Evolutionary conservation across 53 echinoderm and acorn worm species (phyloP), one percentile per base, ranked within the genome.

Genomic region (Apostichopus leukothele): DNA sequence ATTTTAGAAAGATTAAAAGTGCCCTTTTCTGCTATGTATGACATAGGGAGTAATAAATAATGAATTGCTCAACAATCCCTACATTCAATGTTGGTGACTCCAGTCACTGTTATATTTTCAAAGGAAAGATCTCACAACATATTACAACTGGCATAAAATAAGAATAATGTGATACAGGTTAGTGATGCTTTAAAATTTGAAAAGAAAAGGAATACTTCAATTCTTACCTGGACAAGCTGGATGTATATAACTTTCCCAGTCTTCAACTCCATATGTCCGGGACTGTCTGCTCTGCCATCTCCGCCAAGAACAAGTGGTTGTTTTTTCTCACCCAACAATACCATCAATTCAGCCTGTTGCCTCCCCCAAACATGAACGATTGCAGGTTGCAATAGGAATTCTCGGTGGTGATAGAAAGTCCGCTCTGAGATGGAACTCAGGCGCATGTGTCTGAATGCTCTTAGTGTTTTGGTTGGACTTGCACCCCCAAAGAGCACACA

Each of bases 211-310:
- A 25, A 25, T 25, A 25, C 25, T 25, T 25, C 25, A 25, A 25
- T 25, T 61, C 76, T 54, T 19, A 59, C 83, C 84, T 89, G 89
- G 1, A 91, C 89, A 54, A 91, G 89, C 52, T 91, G 88, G 20
- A 91, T 55, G 22, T 88, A 88, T 6, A 91, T 16, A 20, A 91
- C 51, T 71, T 75, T 73, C 54, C 88, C 66, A 12, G 26, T 60
- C 20, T 73, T 5, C 1, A 89, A 59, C 20, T 91, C 89, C 89
- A 91, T 91, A 52, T 91, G 91, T 10, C 91, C 91, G 1, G 91
- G 91, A 13, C 76, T 83, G 60, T 91, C 91, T 39, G 75, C 73
- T 20, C 91, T 53, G 9, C 83, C 89, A 39, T 91, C 91, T 9
- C 89, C 91, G 16, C 91, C 91, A 83, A 59, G 83, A 83, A 83